Base-by-base conservation (phyloP, 2,888 invertebrate genomes). In the Epinotia nisella region DNA sequence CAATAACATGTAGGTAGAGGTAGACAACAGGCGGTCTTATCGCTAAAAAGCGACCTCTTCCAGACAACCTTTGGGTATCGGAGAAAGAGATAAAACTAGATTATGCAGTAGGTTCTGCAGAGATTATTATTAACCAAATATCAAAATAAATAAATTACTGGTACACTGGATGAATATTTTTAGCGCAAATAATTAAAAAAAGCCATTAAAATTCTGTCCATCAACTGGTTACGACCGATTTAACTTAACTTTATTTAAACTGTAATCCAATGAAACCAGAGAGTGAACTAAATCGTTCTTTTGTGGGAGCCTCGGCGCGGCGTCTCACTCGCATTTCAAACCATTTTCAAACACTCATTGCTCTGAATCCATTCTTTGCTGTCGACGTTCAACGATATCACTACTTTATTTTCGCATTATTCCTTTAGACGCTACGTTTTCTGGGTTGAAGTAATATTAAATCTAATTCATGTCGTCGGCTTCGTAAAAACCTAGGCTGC, bases 311-410 rank as follows among this genome's bases (percentile, higher is more conserved):
- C 9, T 13, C 13, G 15, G 53, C 15, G 41, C 13, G 15, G 53
- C 15, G 41, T 41, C 35, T 41, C 11, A 3, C 24, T 66, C 41
- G n/a, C 41, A 66, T 66, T 66, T 41, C 21, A 66, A 56, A 39
- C 65, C 29, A 53, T 65, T 55, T 65, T 65, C 39, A 39, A 55
- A 65, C 19, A 53, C 65, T 55, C 65, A 29, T 65, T 55, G 21
- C 51, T 21, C 53, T 66, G 65, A 39, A n/a, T 35, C 55, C 19
- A 10, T 65, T 19, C 9, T 56, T 24, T 29, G 49, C 49, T 15
- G 35, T 19, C n/a, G 29, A 3, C 24, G 15, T 49, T 9, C 19
- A 24, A 11, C 53, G 53, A 19, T 41, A 66, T 66, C 56, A 35
- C 55, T 41, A 41, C 41, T 41, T 35, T 65, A 65, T 56, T 56